These are phyloP conservation scores for Lontra canadensis DNA, from an alignment of 2,113 vertebrate genomes.

Conservation along the genomic window DNA sequence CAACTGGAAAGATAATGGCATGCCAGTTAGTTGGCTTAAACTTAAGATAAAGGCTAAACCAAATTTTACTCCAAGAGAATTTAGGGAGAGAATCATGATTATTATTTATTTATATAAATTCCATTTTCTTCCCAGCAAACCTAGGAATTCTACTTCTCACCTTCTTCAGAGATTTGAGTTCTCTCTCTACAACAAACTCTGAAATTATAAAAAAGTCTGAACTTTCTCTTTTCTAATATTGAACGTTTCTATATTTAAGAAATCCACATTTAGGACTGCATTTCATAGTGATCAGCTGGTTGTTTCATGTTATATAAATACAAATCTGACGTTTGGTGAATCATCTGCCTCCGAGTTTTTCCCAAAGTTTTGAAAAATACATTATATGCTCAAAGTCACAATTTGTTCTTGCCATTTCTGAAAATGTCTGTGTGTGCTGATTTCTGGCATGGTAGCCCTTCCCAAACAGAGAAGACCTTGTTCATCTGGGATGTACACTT, in stretches of 20 bases:
- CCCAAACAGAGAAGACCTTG: background rate
- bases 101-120: background rate
- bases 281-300: background rate
- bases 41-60: background rate
- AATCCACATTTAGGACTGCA: background rate
- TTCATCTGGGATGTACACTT: background rate
- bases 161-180: background rate
- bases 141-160: background rate
- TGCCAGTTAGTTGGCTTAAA: background rate
- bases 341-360: background rate
- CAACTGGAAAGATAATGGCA: background rate
- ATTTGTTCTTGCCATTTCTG: constrained; percentile 15
- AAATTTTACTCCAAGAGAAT: constrained; percentile 36
- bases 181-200: background rate
- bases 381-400: constrained; percentile 12
- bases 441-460: background rate
- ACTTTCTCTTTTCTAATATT: background rate
- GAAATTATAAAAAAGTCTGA: constrained; percentile 39
- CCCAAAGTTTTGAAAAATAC: background rate
- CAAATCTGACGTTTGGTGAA: constrained; percentile 14
- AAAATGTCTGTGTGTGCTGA: constrained; percentile 13
- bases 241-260: constrained; percentile 48
- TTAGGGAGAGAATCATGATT: background rate
- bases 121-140: constrained; percentile 30
- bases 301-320: background rate